Percentiles rank a stretch among this genome's conserved stretches.
Conservation (phyloP, 1,140 invertebrate genomes). For the Tetramorium parvispinum region DNA sequence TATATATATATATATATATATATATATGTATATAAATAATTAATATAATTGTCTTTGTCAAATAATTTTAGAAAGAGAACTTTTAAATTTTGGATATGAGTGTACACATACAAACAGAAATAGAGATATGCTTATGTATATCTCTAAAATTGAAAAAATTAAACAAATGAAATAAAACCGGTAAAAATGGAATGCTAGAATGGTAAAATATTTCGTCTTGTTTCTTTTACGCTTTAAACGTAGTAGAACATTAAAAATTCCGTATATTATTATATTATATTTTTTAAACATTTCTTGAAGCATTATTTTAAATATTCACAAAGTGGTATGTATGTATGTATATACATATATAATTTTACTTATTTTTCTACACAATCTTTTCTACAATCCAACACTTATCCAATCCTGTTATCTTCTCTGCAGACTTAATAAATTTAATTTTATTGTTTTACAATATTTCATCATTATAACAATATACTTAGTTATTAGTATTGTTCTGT, state of each 20-base stretch:
- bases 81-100: no score
- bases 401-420: not conserved
- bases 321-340: not conserved
- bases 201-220: not conserved
- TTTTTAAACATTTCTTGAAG: constrained; percentile 10
- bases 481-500: not conserved
- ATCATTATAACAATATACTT: not conserved
- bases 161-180: not conserved
- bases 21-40: no score
- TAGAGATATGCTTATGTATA: not conserved
- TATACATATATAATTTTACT: not conserved
- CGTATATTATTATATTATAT: not conserved
- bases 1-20: no score
- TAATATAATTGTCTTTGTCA: no score
- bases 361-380: constrained; percentile 2
- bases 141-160: not conserved
- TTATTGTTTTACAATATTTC: constrained; percentile 13
- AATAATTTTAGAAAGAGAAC: no score
- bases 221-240: not conserved
- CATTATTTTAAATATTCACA: constrained; percentile 12
- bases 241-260: not conserved
- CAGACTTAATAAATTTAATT: constrained; percentile 6
- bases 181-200: no score
- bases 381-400: not conserved
- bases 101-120: not conserved